Evolutionary conservation across 2,797 vertebrate species (phyloP), one percentile per base, ranked within the genome.

Genomic region (Amphiprion clarkii): DNA sequence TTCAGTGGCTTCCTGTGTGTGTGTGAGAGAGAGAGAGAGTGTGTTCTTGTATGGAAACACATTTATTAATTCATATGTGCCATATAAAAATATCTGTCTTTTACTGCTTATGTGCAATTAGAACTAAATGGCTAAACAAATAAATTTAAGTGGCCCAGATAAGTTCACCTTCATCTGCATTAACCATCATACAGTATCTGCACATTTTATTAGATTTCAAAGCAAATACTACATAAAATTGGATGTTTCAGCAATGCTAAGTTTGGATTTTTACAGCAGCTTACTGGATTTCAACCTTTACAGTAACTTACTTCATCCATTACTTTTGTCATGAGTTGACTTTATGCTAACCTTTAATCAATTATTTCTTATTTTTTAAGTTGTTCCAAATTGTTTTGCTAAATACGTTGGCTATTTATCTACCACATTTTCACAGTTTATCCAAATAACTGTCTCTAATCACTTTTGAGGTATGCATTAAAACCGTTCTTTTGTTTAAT

Each of bases 1-100:
- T 95, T 95, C 92, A 96, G 87, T 71, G 74, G 84, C 86, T 93
- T 94, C 91, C 90, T 91, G 86, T 85, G 62, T 68, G 74, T 68
- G 65, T 8, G 31, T 13, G 60, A 7, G 44, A 8, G 53, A 25
- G 60, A 23, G 23, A 23, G 23, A 23, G 23, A 1, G 23, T 23
- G 23, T 39, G 27, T 60, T 27, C 33, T 53, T 62, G 55, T 74
- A 33, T 31, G 65, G 23, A 61, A 67, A 84, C 49, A 58, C 58
- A 53, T 71, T 74, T 48, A 67, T 75, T 81, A 57, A 77, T 78
- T 73, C 44, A 71, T 39, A 58, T 62, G 14, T 58, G 17, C 33
- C 2, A 52, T 1, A 62, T 21, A 29, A 42, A 58, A 46, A 61
- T 58, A 46, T 27, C 21, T 48, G 12, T 11, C 11, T 12, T 49